Evolutionary conservation across 2,888 invertebrate species (phyloP), one percentile per base, ranked within the genome.

Genomic region (Apodemia zela): DNA sequence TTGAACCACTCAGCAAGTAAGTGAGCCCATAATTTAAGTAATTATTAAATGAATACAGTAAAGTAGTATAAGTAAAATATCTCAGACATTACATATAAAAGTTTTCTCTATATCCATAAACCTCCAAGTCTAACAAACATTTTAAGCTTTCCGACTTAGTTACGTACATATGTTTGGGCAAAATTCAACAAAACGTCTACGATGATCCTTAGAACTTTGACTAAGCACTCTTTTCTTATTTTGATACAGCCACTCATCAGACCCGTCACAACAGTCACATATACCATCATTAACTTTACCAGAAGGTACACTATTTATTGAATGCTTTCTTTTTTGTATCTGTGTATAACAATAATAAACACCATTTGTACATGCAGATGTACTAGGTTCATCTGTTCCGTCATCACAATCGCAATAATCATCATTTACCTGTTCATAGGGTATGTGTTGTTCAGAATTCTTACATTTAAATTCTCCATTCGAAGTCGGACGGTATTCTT

Each of bases 191-290:
- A 81, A 86, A 73, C 77, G 75, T 71, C 88, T 85, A 63, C 76
- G 80, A 67, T 82, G 75, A 62, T 73, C 80, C 8, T 65, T 58
- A 66, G 77, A 76, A 60, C 75, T 77, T 72, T 90, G 89, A 13
- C 87, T 87, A 18, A 90, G 70, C 33, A 89, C 67, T 68, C 76
- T 79, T 57, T 74, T 68, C 25, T 70, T 72, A 8, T 69, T 38
- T 3, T 73, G 59, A 63, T 75, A 72, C 8, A 83, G 68, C 94
- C 95, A 97, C 82, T 97, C 97, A 84, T 97, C 97, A 59, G 96
- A 96, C n/a, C 97, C 97, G 87, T 97, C 97, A 83, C 97, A 97
- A 76, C 98, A 98, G 84, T 98, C 98, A 91, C 98, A 98, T 70
- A 98, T 95, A 8, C 97, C 97, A 93, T 99, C 98, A 85, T 98